These are phyloP conservation scores for Vanessa tameamea DNA, from an alignment of 1,140 invertebrate genomes.

Conservation along the genomic window DNA sequence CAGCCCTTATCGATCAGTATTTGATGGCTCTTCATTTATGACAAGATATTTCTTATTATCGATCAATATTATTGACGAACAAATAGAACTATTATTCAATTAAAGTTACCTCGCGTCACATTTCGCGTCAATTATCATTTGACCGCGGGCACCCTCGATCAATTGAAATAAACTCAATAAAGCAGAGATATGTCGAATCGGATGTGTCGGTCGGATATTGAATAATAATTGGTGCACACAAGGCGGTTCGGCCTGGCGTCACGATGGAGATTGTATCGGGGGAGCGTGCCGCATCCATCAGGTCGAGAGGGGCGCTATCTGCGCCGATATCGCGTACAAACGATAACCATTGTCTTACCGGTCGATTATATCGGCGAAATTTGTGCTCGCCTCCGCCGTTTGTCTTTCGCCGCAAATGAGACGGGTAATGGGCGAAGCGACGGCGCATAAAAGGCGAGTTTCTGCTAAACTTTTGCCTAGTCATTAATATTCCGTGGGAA, in stretches of 20 bases:
- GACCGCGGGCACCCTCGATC: constrained; percentile 53
- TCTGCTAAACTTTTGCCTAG: constrained; percentile 68
- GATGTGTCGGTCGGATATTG: constrained; percentile 65
- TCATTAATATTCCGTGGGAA: constrained; percentile 75
- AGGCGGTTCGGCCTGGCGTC: constrained; percentile 51
- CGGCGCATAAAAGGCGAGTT: constrained; percentile 65
- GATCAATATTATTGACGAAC: constrained; percentile 18
- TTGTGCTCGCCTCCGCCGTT: constrained; percentile 69
- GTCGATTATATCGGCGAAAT: constrained; percentile 74
- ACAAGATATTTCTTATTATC: constrained; percentile 17
- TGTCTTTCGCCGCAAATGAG: constrained; percentile 76
- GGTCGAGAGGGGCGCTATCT: constrained; percentile 56
- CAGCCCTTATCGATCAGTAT: constrained; percentile 36
- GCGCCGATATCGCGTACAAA: constrained; percentile 60
- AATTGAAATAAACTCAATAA: constrained; percentile 29
- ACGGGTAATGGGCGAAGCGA: constrained; percentile 60
- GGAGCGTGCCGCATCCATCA: constrained; percentile 76
- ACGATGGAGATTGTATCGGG: constrained; percentile 71
- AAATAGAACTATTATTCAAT: constrained; percentile 65
- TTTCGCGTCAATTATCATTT: constrained; percentile 56
- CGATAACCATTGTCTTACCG: constrained; percentile 76
- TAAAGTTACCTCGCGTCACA: constrained; percentile 47
- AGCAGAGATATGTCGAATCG: constrained; percentile 41
- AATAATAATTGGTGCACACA: constrained; percentile 76
- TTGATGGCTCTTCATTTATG: constrained; percentile 36